Evolutionary conservation across 2,797 vertebrate genomes (phyloP).

Genomic region (Mycteria americana): DNA sequence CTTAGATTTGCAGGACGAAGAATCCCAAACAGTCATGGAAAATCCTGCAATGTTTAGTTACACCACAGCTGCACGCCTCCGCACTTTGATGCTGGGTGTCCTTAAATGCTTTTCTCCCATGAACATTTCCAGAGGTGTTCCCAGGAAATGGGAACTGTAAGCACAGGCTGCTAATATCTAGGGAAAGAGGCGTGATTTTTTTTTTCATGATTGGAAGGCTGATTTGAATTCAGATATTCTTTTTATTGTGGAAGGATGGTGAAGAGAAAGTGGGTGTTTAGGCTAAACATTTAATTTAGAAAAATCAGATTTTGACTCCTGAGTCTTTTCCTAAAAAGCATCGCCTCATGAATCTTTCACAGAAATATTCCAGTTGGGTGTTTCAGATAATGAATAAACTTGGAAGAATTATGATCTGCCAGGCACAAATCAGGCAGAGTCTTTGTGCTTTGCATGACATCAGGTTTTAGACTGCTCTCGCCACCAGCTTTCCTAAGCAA

Average conservation of each 20-base stretch:
- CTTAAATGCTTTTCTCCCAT: neutral
- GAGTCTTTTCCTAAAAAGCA: neutral
- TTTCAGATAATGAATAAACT: neutral
- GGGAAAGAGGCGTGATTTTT: neutral
- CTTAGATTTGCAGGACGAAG: neutral
- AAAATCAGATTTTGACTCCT: neutral
- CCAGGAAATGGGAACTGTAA: neutral
- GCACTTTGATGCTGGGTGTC: rapidly evolving
- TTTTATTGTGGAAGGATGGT: neutral
- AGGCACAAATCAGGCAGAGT: neutral
- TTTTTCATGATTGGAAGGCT: neutral
- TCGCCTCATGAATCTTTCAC: neutral
- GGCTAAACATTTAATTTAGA: neutral
- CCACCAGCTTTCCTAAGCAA: neutral
- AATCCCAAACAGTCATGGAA: neutral
- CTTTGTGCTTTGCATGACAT: neutral
- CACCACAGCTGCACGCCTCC: neutral
- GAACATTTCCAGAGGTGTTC: neutral
- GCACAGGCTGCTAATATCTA: neutral
- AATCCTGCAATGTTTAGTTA: neutral
- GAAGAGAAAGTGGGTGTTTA: neutral
- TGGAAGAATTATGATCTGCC: neutral
- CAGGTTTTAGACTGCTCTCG: neutral
- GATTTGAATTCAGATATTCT: neutral
- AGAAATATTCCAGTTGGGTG: neutral